Conservation (phyloP, 2,888 invertebrate species). For the Mythimna pallens region DNA sequence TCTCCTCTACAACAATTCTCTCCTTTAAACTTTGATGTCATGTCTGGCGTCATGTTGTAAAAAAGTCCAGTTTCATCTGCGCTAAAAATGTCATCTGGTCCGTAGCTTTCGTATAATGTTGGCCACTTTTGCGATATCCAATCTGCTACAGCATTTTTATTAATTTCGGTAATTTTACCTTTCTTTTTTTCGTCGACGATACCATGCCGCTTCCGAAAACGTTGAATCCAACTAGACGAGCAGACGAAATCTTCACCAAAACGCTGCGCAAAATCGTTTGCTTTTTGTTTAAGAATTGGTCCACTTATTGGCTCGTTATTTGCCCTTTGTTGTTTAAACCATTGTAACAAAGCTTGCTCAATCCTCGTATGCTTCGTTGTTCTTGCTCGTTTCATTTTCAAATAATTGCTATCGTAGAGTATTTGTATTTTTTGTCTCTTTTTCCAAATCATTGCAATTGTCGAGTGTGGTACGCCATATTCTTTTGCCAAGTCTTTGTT, state of each 20-base stretch:
- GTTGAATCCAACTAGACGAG: constrained; percentile 1
- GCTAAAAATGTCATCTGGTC: neutral
- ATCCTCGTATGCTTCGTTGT: neutral
- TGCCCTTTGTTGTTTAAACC: neutral
- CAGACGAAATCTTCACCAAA: constrained; percentile 1
- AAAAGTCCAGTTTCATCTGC: neutral
- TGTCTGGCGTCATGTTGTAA: neutral
- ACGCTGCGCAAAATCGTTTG: constrained; percentile 1
- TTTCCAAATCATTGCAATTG: too few species aligned
- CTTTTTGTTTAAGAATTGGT: constrained; percentile 1
- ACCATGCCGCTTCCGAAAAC: neutral
- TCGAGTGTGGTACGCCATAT: too few species aligned
- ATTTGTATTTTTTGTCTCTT: too few species aligned
- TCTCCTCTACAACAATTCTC: neutral
- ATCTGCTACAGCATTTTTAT: neutral
- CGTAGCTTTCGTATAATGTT: neutral
- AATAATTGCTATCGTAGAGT: too few species aligned
- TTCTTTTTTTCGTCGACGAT: neutral
- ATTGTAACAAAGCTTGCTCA: constrained; percentile 1
- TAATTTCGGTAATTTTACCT: neutral
- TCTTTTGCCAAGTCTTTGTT: too few species aligned
- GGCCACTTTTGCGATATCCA: neutral
- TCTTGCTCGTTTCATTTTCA: neutral
- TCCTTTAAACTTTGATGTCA: neutral
- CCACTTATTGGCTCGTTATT: constrained; percentile 3